These are phyloP conservation scores for Anableps anableps DNA, from an alignment of 2,797 vertebrate genomes.

Conservation along the genomic window DNA sequence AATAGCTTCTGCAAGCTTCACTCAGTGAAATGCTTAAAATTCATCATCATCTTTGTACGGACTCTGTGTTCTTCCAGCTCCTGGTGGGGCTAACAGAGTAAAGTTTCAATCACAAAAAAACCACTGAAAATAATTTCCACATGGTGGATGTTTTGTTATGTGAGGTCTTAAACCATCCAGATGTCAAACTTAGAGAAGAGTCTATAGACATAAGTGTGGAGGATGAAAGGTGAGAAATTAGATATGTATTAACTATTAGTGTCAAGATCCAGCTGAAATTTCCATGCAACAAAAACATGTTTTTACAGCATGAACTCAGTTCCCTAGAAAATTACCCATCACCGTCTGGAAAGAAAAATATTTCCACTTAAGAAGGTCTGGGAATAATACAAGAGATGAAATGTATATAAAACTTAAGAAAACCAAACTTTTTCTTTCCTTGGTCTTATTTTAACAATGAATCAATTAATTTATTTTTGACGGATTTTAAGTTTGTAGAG, in stretches of 20 bases:
- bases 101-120: constrained; percentile 36
- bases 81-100: constrained; percentile 14
- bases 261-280: constrained; percentile 34
- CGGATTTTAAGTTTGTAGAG: neutral
- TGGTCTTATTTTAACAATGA: neutral
- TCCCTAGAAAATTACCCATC: constrained; percentile 62
- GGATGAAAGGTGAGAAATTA: constrained; percentile 22
- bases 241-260: constrained; percentile 19
- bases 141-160: constrained; percentile 57
- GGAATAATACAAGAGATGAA: neutral
- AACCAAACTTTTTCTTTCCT: neutral
- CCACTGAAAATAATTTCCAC: constrained; percentile 51
- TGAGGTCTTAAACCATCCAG: constrained; percentile 46
- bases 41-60: constrained; percentile 8
- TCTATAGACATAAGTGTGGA: constrained; percentile 11
- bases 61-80: constrained; percentile 10
- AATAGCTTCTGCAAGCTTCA: constrained; percentile 46
- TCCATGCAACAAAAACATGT: constrained; percentile 39
- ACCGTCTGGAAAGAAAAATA: constrained; percentile 53
- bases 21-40: constrained; percentile 35
- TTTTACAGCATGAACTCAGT: constrained; percentile 49
- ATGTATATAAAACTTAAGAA: neutral
- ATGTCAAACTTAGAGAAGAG: constrained; percentile 32
- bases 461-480: neutral
- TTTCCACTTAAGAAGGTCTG: constrained; percentile 61